A percentile compares a stretch with the other conserved stretches of the same genome.
Evolutionary conservation across 2,113 vertebrate genomes (phyloP).

Genomic region (Oryzias melastigma): DNA sequence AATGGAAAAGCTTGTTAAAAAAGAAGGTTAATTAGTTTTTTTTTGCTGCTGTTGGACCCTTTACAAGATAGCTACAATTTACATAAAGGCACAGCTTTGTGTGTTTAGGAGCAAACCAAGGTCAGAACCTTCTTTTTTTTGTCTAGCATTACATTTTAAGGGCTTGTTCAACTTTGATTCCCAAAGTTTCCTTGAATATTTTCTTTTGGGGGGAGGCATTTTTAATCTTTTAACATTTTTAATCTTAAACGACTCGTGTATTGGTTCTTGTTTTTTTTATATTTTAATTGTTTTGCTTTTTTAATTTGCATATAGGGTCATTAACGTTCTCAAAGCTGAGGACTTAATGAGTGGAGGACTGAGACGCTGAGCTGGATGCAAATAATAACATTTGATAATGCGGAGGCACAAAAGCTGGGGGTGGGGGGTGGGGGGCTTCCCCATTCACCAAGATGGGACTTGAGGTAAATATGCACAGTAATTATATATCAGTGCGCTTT

Average conservation of each 20-base stretch:
- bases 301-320: constrained; percentile 61
- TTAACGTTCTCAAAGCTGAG: constrained; percentile 65
- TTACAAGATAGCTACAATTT: constrained; percentile 48
- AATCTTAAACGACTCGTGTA: constrained; percentile 1
- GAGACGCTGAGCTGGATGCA: constrained; percentile 70
- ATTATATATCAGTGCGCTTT: constrained; percentile 72
- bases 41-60: constrained; percentile 48
- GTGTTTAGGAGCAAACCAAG: constrained; percentile 60
- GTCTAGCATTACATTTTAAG: constrained; percentile 23
- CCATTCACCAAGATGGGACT: constrained; percentile 61
- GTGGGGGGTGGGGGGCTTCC: constrained; percentile 46
- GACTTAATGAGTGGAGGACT: constrained; percentile 69
- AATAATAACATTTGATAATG: constrained; percentile 76
- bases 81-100: constrained; percentile 46
- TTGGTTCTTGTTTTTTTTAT: not conserved
- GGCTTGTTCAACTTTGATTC: constrained; percentile 18
- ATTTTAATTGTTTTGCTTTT: not conserved
- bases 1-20: constrained; percentile 33
- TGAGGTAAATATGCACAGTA: constrained; percentile 71
- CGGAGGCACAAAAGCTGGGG: constrained; percentile 58
- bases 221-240: not conserved
- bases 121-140: constrained; percentile 49
- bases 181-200: constrained; percentile 50
- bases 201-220: constrained; percentile 6
- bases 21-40: constrained; percentile 62